Conservation (phyloP, 2,113 vertebrate species). For the Pseudorasbora parva region DNA sequence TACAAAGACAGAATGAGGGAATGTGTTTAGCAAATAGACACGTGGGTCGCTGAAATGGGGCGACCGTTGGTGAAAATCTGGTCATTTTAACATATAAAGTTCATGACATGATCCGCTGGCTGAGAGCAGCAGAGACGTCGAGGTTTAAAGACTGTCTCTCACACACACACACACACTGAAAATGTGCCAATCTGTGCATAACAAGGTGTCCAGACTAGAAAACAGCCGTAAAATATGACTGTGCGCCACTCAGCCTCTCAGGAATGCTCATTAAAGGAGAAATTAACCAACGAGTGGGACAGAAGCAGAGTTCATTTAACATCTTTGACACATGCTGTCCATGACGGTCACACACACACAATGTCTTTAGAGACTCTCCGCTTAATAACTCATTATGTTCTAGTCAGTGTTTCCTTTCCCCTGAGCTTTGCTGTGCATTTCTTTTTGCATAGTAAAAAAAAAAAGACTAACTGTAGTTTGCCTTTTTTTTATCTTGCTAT, state of each 20-base stretch:
- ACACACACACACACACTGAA: conserved; percentile 33
- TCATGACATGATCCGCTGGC: conserved; percentile 51
- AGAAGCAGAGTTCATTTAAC: conserved; percentile 10
- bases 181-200: conserved; percentile 33
- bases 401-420: too few species aligned
- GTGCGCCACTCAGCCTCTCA: conserved; percentile 36
- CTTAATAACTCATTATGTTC: neutral
- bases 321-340: conserved; percentile 20
- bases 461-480: too few species aligned
- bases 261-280: conserved; percentile 53
- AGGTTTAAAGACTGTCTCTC: conserved; percentile 46
- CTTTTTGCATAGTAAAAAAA: too few species aligned
- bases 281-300: conserved; percentile 38
- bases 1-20: neutral
- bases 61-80: conserved; percentile 9
- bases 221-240: conserved; percentile 52
- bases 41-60: conserved; percentile 7
- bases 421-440: too few species aligned
- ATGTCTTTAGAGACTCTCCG: neutral
- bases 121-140: conserved; percentile 26
- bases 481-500: too few species aligned
- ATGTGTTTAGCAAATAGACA: conserved; percentile 23
- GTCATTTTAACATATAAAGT: conserved; percentile 49
- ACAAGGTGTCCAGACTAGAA: conserved; percentile 65
- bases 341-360: neutral